A percentile compares a stretch with the other conserved stretches of the same genome.
Evolutionary conservation across 2,797 vertebrate genomes (phyloP).

Genomic region (Nasua narica): DNA sequence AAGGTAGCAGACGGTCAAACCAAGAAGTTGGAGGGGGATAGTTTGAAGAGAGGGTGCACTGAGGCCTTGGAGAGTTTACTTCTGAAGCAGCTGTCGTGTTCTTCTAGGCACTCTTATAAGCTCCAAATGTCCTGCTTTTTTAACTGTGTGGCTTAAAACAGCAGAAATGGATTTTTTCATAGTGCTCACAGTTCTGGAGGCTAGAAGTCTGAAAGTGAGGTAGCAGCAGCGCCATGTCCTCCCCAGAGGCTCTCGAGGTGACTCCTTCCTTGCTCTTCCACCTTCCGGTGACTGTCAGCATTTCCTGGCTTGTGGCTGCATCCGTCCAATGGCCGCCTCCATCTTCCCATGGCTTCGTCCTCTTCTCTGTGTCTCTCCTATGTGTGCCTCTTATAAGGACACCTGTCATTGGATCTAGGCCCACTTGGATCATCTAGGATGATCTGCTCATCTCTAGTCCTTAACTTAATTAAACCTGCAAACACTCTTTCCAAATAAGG

Average conservation of each 20-base stretch:
- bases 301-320: not conserved
- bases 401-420: not conserved
- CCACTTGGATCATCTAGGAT: not conserved
- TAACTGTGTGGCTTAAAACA: not conserved
- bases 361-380: not conserved
- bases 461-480: not conserved
- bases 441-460: not conserved
- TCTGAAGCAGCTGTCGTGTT: not conserved
- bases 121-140: not conserved
- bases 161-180: not conserved
- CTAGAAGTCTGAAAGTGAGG: not conserved
- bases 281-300: not conserved
- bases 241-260: not conserved
- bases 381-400: not conserved
- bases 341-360: not conserved
- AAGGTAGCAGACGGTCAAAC: not conserved
- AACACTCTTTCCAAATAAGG: not conserved
- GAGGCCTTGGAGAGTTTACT: not conserved
- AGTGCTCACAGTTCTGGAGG: not conserved
- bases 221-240: accelerated
- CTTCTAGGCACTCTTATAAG: not conserved
- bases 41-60: not conserved
- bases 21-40: not conserved
- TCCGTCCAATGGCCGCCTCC: not conserved
- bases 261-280: not conserved